phyloP scores from a whole-genome alignment of 2,113 vertebrate genomes.

The Lampris megalopsis region DNA sequence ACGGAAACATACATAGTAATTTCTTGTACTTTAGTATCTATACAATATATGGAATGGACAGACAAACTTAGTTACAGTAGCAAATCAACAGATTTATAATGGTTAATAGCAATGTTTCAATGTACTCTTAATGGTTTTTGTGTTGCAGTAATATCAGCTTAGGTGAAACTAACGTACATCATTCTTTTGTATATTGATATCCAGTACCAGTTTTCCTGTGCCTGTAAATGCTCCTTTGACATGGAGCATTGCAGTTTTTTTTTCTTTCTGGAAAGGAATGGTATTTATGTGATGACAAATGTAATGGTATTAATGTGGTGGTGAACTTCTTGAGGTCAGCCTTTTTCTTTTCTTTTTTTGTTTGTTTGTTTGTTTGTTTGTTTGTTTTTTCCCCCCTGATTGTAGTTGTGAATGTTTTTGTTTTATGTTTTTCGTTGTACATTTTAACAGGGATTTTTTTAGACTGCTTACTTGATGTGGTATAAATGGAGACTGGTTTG shows the following conservation, averaged over 20 bases:
- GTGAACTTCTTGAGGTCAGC: conserved; percentile 83
- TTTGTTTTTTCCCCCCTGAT: conserved; percentile 53
- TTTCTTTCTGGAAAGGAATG: conserved; percentile 58
- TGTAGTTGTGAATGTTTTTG: conserved; percentile 80
- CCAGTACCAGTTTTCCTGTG: conserved; percentile 82
- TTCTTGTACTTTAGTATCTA: conserved; percentile 86
- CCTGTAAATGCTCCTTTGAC: conserved; percentile 70
- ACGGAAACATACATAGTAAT: conserved; percentile 79
- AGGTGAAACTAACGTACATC: conserved; percentile 82
- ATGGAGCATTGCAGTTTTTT: conserved; percentile 67
- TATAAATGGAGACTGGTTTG: conserved; percentile 70
- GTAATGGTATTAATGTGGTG: conserved; percentile 84
- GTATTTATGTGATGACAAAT: conserved; percentile 81
- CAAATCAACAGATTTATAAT: conserved; percentile 84
- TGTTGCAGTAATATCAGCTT: conserved; percentile 84
- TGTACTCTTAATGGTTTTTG: conserved; percentile 87
- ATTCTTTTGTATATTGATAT: conserved; percentile 83
- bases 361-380: conserved; percentile 79
- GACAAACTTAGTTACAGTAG: conserved; percentile 87
- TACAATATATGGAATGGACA: conserved; percentile 88
- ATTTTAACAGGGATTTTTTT: conserved; percentile 79
- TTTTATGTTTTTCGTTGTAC: conserved; percentile 65
- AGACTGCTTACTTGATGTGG: conserved; percentile 78
- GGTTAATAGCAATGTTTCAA: conserved; percentile 84
- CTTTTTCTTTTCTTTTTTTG: conserved; percentile 67